Evolutionary conservation across 2,113 vertebrate genomes (phyloP).

Genomic region (human (Homo sapiens)): GRCh38 chr1:238185001-238185500

Average conservation of each 20-base stretch:
- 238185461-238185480: neutral
- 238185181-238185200: neutral
- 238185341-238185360: neutral
- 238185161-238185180: too few relatives aligned
- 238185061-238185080: neutral
- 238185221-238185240: neutral
- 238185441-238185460: rapidly evolving
- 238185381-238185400: neutral
- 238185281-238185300: neutral
- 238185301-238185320: neutral
- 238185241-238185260: neutral
- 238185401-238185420: neutral
- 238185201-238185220: neutral
- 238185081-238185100: neutral
- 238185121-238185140: neutral
- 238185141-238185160: neutral
- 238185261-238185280: neutral
- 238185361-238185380: neutral
- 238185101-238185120: neutral
- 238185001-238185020: neutral
- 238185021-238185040: neutral
- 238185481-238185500: neutral
- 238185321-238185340: neutral
- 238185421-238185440: neutral
- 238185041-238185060: neutral